Conservation (phyloP, 2,113 vertebrate species). For the Vulpes vulpes region DNA sequence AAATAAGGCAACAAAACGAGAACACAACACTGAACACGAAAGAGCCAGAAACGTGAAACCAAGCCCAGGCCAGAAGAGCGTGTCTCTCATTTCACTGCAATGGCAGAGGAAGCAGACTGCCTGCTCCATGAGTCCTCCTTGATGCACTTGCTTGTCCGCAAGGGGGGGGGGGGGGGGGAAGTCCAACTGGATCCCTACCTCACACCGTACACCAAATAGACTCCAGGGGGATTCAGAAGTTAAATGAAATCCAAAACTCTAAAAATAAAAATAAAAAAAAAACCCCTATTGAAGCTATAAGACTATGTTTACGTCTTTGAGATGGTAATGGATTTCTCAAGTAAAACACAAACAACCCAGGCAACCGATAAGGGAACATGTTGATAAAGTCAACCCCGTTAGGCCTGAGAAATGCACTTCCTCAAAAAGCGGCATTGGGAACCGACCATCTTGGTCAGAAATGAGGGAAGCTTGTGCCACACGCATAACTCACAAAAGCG, state of each 20-base stretch:
- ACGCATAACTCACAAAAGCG: accelerated
- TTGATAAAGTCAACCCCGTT: background rate
- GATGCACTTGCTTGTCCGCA: background rate
- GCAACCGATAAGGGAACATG: too few relatives aligned
- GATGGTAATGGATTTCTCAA: background rate
- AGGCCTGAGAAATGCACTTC: background rate
- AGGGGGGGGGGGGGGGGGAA: too few relatives aligned
- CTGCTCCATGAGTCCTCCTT: background rate
- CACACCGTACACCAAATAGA: background rate
- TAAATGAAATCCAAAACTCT: background rate
- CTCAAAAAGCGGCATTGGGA: background rate
- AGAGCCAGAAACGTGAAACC: background rate
- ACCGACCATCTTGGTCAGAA: accelerated
- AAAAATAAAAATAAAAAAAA: background rate
- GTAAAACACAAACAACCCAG: background rate
- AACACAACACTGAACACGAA: background rate
- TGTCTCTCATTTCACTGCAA: background rate
- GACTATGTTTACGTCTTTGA: background rate
- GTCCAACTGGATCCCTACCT: background rate
- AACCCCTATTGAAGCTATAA: background rate
- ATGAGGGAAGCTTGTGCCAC: background rate
- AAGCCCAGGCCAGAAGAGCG: background rate
- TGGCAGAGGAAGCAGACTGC: background rate
- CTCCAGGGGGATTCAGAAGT: too few relatives aligned
- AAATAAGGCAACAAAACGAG: background rate